These are phyloP conservation scores for Coilia nasus DNA, from an alignment of 2,797 vertebrate species.

Conservation along the genomic window DNA sequence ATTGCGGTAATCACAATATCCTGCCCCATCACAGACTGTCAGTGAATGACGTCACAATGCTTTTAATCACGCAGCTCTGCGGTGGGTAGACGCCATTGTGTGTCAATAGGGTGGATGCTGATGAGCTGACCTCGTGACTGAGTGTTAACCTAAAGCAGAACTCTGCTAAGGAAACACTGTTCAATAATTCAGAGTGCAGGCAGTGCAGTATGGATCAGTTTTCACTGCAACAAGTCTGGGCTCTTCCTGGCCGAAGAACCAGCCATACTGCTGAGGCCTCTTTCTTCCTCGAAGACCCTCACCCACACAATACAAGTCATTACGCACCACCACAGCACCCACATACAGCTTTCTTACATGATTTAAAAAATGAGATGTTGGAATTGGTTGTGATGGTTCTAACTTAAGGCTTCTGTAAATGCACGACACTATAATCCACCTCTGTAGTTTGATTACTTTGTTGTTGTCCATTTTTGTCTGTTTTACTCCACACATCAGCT, in stretches of 20 bases:
- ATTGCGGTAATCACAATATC: conserved; percentile 5
- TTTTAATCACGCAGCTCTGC: not conserved
- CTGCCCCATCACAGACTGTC: not conserved
- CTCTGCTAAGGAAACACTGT: not conserved
- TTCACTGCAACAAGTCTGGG: not conserved
- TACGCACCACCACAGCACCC: not conserved
- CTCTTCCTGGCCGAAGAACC: not conserved
- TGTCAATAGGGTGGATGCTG: not conserved
- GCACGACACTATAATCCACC: too few relatives aligned
- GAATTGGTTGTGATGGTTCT: not conserved
- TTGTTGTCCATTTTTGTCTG: too few relatives aligned
- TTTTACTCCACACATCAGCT: too few relatives aligned
- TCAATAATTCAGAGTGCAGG: not conserved
- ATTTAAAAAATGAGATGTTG: not conserved
- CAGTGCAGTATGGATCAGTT: not conserved
- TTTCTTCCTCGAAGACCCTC: not conserved
- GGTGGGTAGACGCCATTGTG: not conserved
- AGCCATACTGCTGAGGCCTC: not conserved
- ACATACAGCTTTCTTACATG: not conserved
- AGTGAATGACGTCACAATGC: not conserved
- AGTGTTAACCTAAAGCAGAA: not conserved
- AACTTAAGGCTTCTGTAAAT: too few relatives aligned
- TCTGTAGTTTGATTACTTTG: too few relatives aligned
- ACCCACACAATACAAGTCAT: not conserved
- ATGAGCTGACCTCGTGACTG: not conserved